Evolutionary conservation across 1,140 invertebrate species (phyloP), one percentile per base, ranked within the genome.

Genomic region (Scylla paramamosain): DNA sequence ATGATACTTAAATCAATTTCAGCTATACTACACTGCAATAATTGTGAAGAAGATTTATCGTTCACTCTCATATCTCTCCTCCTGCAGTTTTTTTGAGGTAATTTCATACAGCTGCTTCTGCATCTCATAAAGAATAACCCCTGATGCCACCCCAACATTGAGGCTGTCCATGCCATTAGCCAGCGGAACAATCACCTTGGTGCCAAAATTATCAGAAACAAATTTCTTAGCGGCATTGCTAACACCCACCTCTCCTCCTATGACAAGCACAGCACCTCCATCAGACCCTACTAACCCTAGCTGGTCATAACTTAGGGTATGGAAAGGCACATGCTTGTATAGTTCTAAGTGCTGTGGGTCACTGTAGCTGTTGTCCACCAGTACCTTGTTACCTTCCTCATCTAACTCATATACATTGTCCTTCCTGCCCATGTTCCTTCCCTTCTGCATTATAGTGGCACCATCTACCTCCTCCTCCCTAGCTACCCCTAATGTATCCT

Each of bases 221-320:
- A 98, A 97, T 96, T 97, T 97, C 96, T 97, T 97, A 14, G 98
- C 98, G 93, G 98, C 97, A 77, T 97, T 96, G 97, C 98, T 98
- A 6, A 99, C 97, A 0, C 99, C 98, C 28, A 98, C 99, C 97
- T 99, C 99, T n/a, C 99, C 98, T 32, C 99, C 98, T 96, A 99
- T 97, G 59, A 99, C 97, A 0, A 99, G 96, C 45, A 98, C 97
- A 28, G 98, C 97, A 95, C 97, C 97, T 7, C 97, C 31, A 4
- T 32, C 20, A 12, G 39, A 48, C 31, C 46, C 67, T 20, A 6
- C n/a, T 8, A 92, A 98, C 96, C 98, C 97, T 10, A 98, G 96
- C 67, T 97, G 96, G 97, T 97, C 98, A 97, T 98, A 98, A 59
- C 98, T 97, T 39, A 97, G 92, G 83, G 98, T 96, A 14, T 98